Conservation (phyloP, 2,113 vertebrate genomes). For the Petrocephalus zakoni region DNA sequence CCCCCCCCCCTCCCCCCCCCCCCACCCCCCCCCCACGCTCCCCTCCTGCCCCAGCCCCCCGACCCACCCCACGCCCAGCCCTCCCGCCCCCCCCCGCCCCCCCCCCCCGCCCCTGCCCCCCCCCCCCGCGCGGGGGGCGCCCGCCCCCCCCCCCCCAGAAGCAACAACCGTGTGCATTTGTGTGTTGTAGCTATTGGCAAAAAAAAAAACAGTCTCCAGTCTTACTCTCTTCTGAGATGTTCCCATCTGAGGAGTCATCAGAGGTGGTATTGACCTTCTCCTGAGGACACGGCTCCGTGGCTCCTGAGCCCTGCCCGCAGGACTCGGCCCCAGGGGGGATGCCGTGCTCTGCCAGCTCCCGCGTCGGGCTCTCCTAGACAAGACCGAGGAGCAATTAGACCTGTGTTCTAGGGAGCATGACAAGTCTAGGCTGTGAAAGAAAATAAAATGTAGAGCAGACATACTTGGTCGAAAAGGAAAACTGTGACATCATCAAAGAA, state of each 20-base stretch:
- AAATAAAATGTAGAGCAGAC: constrained; percentile 31
- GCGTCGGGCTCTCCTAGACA: constrained; percentile 82
- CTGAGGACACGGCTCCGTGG: constrained; percentile 31
- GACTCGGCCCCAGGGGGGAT: constrained; percentile 54
- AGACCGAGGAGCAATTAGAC: background rate
- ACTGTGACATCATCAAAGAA: constrained; percentile 94
- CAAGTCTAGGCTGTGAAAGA: background rate
- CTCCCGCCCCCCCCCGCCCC: too few relatives aligned
- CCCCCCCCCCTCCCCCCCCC: too few relatives aligned
- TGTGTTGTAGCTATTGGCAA: background rate
- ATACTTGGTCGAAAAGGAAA: constrained; percentile 94
- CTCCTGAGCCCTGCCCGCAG: constrained; percentile 31
- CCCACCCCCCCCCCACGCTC: too few relatives aligned
- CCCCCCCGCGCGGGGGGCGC: too few relatives aligned
- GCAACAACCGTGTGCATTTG: background rate
- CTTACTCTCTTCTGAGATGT: constrained; percentile 73
- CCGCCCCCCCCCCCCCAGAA: too few relatives aligned
- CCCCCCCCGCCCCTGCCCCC: too few relatives aligned
- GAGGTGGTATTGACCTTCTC: constrained; percentile 42
- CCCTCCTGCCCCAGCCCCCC: too few relatives aligned
- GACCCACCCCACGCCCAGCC: too few relatives aligned
- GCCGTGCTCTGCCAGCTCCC: constrained; percentile 71
- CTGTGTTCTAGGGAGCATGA: background rate
- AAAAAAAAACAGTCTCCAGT: background rate
- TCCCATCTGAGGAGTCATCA: constrained; percentile 59